These are phyloP conservation scores for Chydorus sphaericus DNA, from an alignment of 2,888 invertebrate species.

Conservation along the genomic window DNA sequence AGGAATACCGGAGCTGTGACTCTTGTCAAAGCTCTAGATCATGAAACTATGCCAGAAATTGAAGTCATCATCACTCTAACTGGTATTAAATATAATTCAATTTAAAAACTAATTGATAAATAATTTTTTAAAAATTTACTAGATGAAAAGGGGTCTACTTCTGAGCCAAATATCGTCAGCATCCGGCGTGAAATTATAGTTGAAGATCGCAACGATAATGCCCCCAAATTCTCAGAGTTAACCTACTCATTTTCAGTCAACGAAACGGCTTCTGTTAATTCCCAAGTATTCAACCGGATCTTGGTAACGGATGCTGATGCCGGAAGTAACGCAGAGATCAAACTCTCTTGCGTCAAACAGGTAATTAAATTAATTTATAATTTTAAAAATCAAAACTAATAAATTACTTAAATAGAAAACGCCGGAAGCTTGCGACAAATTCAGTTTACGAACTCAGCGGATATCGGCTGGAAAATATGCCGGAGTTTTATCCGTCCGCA, in stretches of 20 bases:
- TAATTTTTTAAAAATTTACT: constrained; percentile 18
- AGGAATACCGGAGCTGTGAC: constrained; percentile 57
- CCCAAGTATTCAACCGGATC: constrained; percentile 45
- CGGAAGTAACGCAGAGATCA: constrained; percentile 53
- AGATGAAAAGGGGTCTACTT: constrained; percentile 52
- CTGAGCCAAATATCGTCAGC: constrained; percentile 64
- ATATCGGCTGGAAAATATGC: constrained; percentile 50
- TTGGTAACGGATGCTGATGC: constrained; percentile 55
- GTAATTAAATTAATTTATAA: constrained; percentile 18
- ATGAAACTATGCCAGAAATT: constrained; percentile 50
- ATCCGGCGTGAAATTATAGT: constrained; percentile 59
- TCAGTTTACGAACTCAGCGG: constrained; percentile 47
- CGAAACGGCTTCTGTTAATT: constrained; percentile 49
- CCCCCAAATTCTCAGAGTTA: constrained; percentile 50
- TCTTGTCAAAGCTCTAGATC: constrained; percentile 50
- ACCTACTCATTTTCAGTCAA: constrained; percentile 55
- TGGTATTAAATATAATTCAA: constrained; percentile 32
- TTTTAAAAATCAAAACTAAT: not conserved
- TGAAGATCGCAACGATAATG: constrained; percentile 65
- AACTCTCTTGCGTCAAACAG: constrained; percentile 44
- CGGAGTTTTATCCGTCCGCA: constrained; percentile 48
- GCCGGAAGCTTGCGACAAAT: constrained; percentile 45
- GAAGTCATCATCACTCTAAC: constrained; percentile 72
- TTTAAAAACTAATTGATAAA: not conserved
- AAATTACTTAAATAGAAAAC: not conserved